Evolutionary conservation across 2,797 vertebrate genomes (phyloP).

Genomic region (Myiotriccus ornatus): DNA sequence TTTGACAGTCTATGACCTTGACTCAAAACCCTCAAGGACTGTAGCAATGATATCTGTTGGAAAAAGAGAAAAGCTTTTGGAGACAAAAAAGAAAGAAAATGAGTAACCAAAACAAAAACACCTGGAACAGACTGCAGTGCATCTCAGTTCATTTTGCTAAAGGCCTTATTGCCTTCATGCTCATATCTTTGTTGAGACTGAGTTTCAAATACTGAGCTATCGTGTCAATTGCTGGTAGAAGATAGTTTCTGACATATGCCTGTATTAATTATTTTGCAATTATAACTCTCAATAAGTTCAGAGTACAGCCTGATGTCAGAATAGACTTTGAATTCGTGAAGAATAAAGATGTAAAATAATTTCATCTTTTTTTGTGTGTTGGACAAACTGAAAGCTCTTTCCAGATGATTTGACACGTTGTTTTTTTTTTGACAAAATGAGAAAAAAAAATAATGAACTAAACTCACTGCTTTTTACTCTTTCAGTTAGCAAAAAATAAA

Average conservation of each 20-base stretch:
- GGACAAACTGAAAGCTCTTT: not conserved
- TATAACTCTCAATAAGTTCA: not conserved
- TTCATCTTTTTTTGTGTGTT: not conserved
- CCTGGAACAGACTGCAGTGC: fast-evolving
- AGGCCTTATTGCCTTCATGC: not conserved
- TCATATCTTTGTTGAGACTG: not conserved
- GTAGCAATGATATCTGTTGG: not conserved
- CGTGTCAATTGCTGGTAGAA: not conserved
- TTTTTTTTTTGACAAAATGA: not conserved
- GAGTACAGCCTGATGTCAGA: not conserved
- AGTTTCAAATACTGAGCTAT: not conserved
- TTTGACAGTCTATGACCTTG: not conserved
- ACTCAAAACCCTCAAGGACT: not conserved
- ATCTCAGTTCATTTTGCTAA: not conserved
- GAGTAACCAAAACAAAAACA: not conserved
- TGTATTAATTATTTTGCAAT: not conserved
- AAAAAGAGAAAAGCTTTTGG: not conserved
- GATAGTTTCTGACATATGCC: not conserved
- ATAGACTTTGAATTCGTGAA: not conserved
- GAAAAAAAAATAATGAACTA: not conserved
- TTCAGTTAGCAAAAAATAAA: not conserved
- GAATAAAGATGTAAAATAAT: not conserved
- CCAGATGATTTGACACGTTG: not conserved
- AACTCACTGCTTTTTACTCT: not conserved
- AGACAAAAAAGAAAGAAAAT: not conserved